phyloP scores from a whole-genome alignment of 2,888 invertebrate species.

The Xestia xanthographa region DNA sequence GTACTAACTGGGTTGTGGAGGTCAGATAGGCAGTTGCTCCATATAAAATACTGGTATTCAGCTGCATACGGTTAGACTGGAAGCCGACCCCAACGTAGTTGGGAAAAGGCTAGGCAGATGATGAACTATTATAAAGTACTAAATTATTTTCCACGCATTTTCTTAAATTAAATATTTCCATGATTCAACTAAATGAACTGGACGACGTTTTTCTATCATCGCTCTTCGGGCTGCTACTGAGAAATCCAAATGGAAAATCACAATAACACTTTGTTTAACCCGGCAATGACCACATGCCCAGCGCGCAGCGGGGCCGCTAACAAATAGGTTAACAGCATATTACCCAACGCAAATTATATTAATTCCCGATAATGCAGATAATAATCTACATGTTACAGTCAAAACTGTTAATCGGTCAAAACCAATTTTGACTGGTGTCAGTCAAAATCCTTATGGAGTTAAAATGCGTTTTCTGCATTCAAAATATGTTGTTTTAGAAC shows the following conservation, averaged over 20 bases:
- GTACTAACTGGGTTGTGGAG: too few relatives aligned
- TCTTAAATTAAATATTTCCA: neutral
- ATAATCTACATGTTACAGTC: neutral
- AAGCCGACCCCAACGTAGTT: too few relatives aligned
- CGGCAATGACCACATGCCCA: neutral
- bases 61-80: too few relatives aligned
- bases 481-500: too few relatives aligned
- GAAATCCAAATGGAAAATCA: neutral
- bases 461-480: too few relatives aligned
- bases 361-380: neutral
- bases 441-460: too few relatives aligned
- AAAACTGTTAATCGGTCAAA: too few relatives aligned
- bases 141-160: neutral
- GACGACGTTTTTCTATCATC: neutral
- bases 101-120: too few relatives aligned
- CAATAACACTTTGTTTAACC: neutral
- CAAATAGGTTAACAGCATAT: slow-evolving; percentile 14
- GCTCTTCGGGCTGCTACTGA: neutral
- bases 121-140: neutral
- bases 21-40: too few relatives aligned
- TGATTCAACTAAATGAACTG: neutral
- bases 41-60: too few relatives aligned
- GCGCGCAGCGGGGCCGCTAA: neutral
- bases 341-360: neutral
- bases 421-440: too few relatives aligned